Evolutionary conservation across 2,888 invertebrate species (phyloP).

Genomic region (Halocaridina rubra): DNA sequence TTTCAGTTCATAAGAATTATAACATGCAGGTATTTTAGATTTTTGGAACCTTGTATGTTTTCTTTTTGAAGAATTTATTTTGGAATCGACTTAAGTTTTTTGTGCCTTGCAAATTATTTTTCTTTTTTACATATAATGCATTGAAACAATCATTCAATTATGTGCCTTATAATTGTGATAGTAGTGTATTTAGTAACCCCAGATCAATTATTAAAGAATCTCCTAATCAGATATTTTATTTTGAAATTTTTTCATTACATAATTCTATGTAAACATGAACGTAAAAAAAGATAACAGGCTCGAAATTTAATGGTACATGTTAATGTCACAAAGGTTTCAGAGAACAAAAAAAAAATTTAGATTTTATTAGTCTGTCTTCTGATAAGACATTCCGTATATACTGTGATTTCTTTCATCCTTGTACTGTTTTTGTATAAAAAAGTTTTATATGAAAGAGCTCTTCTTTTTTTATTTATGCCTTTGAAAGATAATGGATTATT

Average conservation of each 20-base stretch:
- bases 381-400: slow-evolving; percentile 57
- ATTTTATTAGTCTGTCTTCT: slow-evolving; percentile 48
- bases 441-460: slow-evolving; percentile 60
- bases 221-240: not conserved
- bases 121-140: too few relatives aligned
- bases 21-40: too few relatives aligned
- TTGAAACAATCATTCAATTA: slow-evolving; percentile 54
- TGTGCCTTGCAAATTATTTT: too few relatives aligned
- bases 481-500: too few relatives aligned
- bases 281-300: too few relatives aligned
- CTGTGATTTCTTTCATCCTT: slow-evolving; percentile 54
- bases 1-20: too few relatives aligned
- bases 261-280: slow-evolving; percentile 17
- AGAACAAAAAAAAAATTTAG: not conserved
- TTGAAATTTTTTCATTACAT: slow-evolving; percentile 33
- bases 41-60: too few relatives aligned
- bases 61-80: too few relatives aligned
- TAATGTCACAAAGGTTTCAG: slow-evolving; percentile 24
- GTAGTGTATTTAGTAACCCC: slow-evolving; percentile 32
- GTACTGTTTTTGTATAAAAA: slow-evolving; percentile 59
- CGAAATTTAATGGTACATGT: too few relatives aligned
- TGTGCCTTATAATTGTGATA: slow-evolving; percentile 60
- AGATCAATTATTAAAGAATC: not conserved
- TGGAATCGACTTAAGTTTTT: too few relatives aligned
- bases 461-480: too few relatives aligned